These are phyloP conservation scores for Sweltsa coloradensis DNA, from an alignment of 1,140 invertebrate species.

Conservation along the genomic window DNA sequence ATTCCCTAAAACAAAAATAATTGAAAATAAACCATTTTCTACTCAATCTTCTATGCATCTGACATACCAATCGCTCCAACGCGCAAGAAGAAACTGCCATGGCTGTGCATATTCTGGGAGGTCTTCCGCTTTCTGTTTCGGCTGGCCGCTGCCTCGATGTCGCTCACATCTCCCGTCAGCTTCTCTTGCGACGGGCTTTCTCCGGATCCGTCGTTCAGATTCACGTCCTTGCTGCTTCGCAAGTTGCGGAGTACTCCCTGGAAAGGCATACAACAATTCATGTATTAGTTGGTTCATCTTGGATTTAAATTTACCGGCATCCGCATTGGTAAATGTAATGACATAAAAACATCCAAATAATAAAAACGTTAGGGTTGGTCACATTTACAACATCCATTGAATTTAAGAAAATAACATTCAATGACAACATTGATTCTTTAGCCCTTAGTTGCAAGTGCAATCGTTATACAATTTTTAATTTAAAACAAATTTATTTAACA, in stretches of 20 bases:
- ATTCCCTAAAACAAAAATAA: background rate
- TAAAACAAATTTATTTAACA: too few species aligned
- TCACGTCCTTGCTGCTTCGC: constrained; percentile 24
- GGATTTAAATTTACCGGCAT: too few species aligned
- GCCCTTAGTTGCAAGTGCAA: too few species aligned
- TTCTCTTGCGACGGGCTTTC: constrained; percentile 25
- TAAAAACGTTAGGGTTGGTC: background rate
- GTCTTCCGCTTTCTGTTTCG: constrained; percentile 63
- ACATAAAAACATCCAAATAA: constrained; percentile 7
- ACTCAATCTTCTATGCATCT: too few species aligned
- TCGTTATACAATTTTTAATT: too few species aligned
- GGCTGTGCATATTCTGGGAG: constrained; percentile 82
- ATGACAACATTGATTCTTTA: too few species aligned
- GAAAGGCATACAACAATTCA: background rate
- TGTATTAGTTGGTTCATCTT: too few species aligned
- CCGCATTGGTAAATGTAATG: background rate
- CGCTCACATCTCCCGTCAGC: constrained; percentile 34
- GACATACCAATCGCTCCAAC: constrained; percentile 95
- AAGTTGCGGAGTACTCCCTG: constrained; percentile 23
- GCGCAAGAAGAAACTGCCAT: constrained; percentile 91
- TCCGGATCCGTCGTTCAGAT: constrained; percentile 23
- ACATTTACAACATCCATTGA: too few species aligned
- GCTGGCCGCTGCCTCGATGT: constrained; percentile 47
- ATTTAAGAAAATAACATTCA: too few species aligned
- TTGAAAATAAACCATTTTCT: constrained; percentile 22